Evolutionary conservation across 2,797 vertebrate genomes (phyloP).

Genomic region (Microcaecilia unicolor): DNA sequence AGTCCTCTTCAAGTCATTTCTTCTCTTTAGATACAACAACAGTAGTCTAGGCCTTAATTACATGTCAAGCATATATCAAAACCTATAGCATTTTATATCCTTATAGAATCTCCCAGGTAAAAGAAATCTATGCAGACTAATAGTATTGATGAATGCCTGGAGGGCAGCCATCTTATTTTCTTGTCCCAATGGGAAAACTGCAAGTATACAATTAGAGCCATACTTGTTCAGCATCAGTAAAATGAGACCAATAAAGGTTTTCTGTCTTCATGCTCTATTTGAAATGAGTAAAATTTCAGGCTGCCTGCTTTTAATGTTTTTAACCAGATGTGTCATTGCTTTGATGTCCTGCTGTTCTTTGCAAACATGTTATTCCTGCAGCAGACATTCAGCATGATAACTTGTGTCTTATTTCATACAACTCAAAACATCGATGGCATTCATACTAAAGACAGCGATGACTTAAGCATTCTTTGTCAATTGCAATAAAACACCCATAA

Average conservation of each 20-base stretch:
- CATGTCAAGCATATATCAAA: constrained; percentile 68
- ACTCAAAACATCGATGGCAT: background rate
- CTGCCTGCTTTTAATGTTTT: constrained; percentile 19
- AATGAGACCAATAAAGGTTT: constrained; percentile 29
- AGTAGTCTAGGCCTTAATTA: constrained; percentile 50
- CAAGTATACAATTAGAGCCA: constrained; percentile 49
- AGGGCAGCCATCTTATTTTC: constrained; percentile 63
- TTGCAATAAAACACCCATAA: background rate
- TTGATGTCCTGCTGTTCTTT: constrained; percentile 15
- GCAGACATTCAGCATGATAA: constrained; percentile 6
- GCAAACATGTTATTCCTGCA: constrained; percentile 7
- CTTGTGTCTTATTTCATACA: background rate
- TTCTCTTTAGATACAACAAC: constrained; percentile 33
- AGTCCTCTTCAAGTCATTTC: constrained; percentile 31
- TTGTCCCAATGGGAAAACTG: constrained; percentile 49
- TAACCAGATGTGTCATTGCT: constrained; percentile 37
- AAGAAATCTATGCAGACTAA: constrained; percentile 70
- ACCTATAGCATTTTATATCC: constrained; percentile 50
- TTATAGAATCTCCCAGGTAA: constrained; percentile 62
- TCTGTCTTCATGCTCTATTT: constrained; percentile 55
- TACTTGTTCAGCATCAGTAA: constrained; percentile 42
- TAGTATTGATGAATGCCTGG: constrained; percentile 60
- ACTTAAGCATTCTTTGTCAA: background rate
- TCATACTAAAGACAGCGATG: background rate
- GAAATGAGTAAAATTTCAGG: constrained; percentile 27